Percentiles rank a stretch among this genome's conserved stretches.
Evolutionary conservation across 1,140 invertebrate genomes (phyloP).

Genomic region (Penaeus japonicus): DNA sequence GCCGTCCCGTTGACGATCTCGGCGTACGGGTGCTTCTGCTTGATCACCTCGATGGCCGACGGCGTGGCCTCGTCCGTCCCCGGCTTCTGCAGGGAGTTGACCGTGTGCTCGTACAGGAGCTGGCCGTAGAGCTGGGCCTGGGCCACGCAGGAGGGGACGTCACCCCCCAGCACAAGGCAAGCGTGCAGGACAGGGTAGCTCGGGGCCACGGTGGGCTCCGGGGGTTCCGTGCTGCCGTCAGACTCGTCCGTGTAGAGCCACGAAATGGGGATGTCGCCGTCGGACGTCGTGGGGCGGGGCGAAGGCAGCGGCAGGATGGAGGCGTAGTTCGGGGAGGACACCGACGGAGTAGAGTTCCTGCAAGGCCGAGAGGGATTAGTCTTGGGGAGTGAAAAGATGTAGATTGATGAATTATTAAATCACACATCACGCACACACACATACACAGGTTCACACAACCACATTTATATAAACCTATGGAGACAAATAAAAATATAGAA

Average conservation of each 20-base stretch:
- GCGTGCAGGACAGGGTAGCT: slow-evolving; percentile 44
- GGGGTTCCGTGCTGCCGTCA: neutral
- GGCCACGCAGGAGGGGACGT: slow-evolving; percentile 38
- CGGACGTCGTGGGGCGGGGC: neutral
- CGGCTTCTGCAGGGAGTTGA: neutral
- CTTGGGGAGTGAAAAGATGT: too few relatives aligned
- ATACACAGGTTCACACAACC: too few relatives aligned
- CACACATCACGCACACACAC: too few relatives aligned
- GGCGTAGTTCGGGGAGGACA: neutral
- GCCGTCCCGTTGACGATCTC: too few relatives aligned
- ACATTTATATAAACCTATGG: too few relatives aligned
- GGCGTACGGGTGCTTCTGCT: too few relatives aligned
- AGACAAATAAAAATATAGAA: too few relatives aligned
- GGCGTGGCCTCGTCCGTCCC: slow-evolving; percentile 14
- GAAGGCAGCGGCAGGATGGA: slow-evolving; percentile 7
- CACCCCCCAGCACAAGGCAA: slow-evolving; percentile 37
- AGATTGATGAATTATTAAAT: too few relatives aligned
- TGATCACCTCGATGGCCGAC: too few relatives aligned
- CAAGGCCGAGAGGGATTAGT: neutral
- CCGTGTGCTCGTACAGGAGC: slow-evolving; percentile 23
- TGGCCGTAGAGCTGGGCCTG: slow-evolving; percentile 31
- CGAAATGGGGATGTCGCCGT: slow-evolving; percentile 1
- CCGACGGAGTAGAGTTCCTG: neutral
- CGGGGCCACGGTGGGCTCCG: slow-evolving; percentile 8
- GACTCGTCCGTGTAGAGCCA: neutral